A percentile compares a stretch with the other conserved stretches of the same genome.
Conservation (phyloP, 2,888 invertebrate species). For the Cerastis rubricosa region DNA sequence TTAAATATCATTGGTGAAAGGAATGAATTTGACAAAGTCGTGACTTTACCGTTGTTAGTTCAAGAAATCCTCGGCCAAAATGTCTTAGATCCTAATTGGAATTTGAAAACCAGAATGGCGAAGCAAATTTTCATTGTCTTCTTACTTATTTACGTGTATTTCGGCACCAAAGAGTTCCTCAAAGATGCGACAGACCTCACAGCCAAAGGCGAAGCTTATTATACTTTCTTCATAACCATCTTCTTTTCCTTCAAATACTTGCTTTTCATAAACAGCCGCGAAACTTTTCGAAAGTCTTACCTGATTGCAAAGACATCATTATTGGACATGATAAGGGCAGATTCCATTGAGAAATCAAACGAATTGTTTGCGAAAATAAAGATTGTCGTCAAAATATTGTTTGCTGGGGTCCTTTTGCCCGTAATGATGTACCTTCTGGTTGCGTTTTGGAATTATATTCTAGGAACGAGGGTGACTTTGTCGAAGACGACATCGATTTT, state of each 20-base stretch:
- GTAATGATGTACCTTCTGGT: conserved; percentile 70
- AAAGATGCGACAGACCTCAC: conserved; percentile 68
- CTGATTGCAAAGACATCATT: conserved; percentile 74
- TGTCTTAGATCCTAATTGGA: conserved; percentile 80
- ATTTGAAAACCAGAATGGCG: conserved; percentile 70
- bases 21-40: conserved; percentile 76
- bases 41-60: conserved; percentile 68
- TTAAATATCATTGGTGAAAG: conserved; percentile 75
- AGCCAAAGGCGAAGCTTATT: conserved; percentile 76
- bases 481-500: conserved; percentile 78
- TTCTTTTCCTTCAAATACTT: conserved; percentile 72
- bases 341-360: conserved; percentile 58
- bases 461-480: conserved; percentile 74
- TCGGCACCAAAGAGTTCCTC: conserved; percentile 77
- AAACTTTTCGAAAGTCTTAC: conserved; percentile 73
- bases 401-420: conserved; percentile 69
- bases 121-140: conserved; percentile 69
- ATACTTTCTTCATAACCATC: conserved; percentile 73
- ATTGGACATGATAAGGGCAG: conserved; percentile 68
- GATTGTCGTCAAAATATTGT: conserved; percentile 66
- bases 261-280: conserved; percentile 70
- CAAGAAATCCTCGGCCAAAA: conserved; percentile 79
- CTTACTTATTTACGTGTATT: conserved; percentile 75
- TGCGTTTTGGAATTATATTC: conserved; percentile 75
- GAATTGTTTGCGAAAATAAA: conserved; percentile 67